Evolutionary conservation across 1,140 invertebrate species (phyloP).

Genomic region (Teleopsis dalmanni): DNA sequence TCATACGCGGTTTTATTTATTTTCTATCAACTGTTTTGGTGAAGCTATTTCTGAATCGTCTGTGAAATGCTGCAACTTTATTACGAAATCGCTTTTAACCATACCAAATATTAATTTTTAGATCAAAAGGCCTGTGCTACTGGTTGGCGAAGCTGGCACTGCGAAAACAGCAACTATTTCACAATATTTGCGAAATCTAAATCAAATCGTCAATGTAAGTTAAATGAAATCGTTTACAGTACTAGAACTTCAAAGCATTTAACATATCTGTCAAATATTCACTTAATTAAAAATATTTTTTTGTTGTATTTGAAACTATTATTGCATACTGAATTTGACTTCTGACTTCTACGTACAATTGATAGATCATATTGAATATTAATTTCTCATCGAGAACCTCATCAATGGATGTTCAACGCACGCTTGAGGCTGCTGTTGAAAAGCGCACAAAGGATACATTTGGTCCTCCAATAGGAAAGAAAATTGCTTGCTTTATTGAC

Average conservation of each 20-base stretch:
- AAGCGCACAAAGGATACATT: constrained; percentile 84
- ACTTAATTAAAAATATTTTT: not conserved
- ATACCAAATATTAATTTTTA: too few species aligned
- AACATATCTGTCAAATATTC: too few species aligned
- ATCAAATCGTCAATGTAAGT: constrained; percentile 60
- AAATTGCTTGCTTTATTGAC: constrained; percentile 81
- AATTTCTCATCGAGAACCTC: constrained; percentile 88
- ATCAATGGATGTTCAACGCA: constrained; percentile 79
- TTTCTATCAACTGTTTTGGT: not conserved
- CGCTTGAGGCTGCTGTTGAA: constrained; percentile 76
- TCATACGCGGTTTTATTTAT: constrained; percentile 8
- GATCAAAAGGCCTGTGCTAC: constrained; percentile 67
- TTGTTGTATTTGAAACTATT: not conserved
- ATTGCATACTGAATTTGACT: not conserved
- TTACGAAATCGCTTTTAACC: not conserved
- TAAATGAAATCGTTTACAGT: not conserved
- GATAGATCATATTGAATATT: constrained; percentile 63
- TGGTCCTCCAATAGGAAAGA: constrained; percentile 79
- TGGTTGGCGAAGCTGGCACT: constrained; percentile 83
- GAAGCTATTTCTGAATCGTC: not conserved
- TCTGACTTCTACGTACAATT: constrained; percentile 3
- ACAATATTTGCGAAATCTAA: constrained; percentile 67
- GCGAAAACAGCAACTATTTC: constrained; percentile 84
- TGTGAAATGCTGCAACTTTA: not conserved
- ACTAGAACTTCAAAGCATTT: too few species aligned